Evolutionary conservation across 2,113 vertebrate genomes (phyloP), one percentile per base, ranked within the genome.

Genomic region (Saccopteryx leptura): DNA sequence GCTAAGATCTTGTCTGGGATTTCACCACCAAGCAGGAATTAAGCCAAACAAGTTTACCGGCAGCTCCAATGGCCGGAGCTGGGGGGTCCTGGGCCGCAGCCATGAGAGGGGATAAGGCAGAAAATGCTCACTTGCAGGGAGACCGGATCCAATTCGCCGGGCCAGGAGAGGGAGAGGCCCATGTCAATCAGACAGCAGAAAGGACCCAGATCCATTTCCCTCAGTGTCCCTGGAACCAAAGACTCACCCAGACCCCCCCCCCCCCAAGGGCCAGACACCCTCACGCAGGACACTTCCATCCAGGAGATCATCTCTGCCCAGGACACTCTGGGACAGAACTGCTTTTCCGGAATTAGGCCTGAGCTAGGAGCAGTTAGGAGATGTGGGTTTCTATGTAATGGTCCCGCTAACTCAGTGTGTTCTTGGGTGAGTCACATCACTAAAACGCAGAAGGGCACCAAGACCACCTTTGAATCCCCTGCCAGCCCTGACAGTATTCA

Each of bases 401-500:
- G 9, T 31, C 76, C 78, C 28, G 19, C 46, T 19, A 24, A 39
- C 3, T n/a, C 96, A 4, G 17, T 2, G 21, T 9, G 28, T 23
- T 80, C 86, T 10, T 54, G 18, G 69, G n/a, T 28, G n/a, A 46
- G 69, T 68, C 74, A 18, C 31, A 18, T 91, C 58, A 4, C 9
- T 52, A 15, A 39, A 68, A 23, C 0, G 0, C 56, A 50, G n/a
- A 72, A 39, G 71, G 3, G 52, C 13, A 50, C 0, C 0, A 0
- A 46, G 19, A 68, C 19, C 63, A 61, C 11, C n/a, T 78, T 21
- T 6, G 46, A 39, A 52, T 54, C 7, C 54, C 54, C 21, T 1
- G 15, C 23, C 39, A 18, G 7, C 46, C 75, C 75, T 72, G 68
- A 56, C 33, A 19, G 31, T 2, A 19, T 13, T 15, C 7, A 5